A percentile compares a stretch with the other conserved stretches of the same genome.
These are phyloP conservation scores for Heliconius aoede DNA, from an alignment of 2,888 invertebrate genomes.

Conservation along the genomic window DNA sequence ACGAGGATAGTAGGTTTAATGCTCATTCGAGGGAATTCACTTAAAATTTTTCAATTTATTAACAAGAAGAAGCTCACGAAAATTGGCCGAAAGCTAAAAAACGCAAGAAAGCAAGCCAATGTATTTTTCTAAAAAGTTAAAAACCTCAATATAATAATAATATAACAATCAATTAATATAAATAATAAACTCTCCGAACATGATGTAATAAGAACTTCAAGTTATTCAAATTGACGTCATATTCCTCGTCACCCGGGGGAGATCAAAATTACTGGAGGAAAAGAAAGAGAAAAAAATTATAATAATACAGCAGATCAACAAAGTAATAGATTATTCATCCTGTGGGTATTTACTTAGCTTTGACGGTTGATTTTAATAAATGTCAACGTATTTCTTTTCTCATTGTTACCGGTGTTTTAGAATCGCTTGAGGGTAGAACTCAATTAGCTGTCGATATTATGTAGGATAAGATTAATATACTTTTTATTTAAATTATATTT, in stretches of 20 bases:
- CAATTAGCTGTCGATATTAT: conserved; percentile 3
- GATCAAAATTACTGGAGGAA: conserved; percentile 38
- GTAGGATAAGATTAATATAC: background rate
- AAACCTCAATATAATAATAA: background rate
- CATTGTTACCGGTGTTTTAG: conserved; percentile 39
- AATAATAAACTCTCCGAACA: background rate
- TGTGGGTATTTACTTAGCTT: conserved; percentile 37
- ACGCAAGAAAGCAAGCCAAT: too few species aligned
- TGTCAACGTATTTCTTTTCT: conserved; percentile 41
- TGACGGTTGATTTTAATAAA: conserved; percentile 48
- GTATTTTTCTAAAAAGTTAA: too few species aligned
- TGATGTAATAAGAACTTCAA: conserved; percentile 43
- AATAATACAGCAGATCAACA: conserved; percentile 46
- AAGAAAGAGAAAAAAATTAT: conserved; percentile 36
- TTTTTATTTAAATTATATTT: background rate
- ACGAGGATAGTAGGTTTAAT: too few species aligned
- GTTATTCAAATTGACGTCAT: conserved; percentile 40
- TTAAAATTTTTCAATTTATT: too few species aligned
- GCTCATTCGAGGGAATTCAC: too few species aligned
- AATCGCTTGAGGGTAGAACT: conserved; percentile 33
- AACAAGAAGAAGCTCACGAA: too few species aligned
- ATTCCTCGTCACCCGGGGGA: conserved; percentile 39
- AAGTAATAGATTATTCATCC: conserved; percentile 46
- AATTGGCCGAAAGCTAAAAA: too few species aligned
- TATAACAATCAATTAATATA: too few species aligned